phyloP scores from a whole-genome alignment of 2,888 invertebrate species.

The Theretra japonica region DNA sequence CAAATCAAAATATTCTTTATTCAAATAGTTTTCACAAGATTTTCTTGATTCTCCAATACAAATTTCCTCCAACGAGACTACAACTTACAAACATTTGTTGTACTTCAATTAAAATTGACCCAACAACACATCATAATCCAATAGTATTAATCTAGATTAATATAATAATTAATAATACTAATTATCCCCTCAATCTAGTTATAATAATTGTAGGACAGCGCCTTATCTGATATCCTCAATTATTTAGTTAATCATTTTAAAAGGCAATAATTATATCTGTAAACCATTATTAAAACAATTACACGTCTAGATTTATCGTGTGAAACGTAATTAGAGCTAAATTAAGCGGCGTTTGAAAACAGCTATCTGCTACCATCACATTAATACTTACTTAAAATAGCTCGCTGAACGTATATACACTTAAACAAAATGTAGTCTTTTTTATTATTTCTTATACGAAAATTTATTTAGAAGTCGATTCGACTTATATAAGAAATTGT shows the following conservation, averaged over 20 bases:
- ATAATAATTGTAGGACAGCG: neutral
- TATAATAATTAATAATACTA: too few relatives aligned
- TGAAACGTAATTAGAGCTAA: conserved; percentile 2
- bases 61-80: too few relatives aligned
- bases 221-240: neutral
- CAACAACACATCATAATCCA: too few relatives aligned
- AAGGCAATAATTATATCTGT: neutral
- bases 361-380: neutral
- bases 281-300: neutral
- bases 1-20: too few relatives aligned
- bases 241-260: neutral
- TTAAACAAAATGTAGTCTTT: neutral
- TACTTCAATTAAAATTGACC: too few relatives aligned
- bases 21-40: too few relatives aligned
- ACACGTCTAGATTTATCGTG: conserved; percentile 14
- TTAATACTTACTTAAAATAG: neutral
- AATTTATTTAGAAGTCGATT: neutral
- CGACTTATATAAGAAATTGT: too few relatives aligned
- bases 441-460: neutral
- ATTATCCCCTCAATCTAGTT: too few relatives aligned
- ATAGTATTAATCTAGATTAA: too few relatives aligned
- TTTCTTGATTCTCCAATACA: too few relatives aligned
- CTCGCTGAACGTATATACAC: neutral
- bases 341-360: conserved; percentile 9
- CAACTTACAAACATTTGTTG: too few relatives aligned